Conservation (phyloP, 2,797 vertebrate species). For the Melanotaenia trifasciata region DNA sequence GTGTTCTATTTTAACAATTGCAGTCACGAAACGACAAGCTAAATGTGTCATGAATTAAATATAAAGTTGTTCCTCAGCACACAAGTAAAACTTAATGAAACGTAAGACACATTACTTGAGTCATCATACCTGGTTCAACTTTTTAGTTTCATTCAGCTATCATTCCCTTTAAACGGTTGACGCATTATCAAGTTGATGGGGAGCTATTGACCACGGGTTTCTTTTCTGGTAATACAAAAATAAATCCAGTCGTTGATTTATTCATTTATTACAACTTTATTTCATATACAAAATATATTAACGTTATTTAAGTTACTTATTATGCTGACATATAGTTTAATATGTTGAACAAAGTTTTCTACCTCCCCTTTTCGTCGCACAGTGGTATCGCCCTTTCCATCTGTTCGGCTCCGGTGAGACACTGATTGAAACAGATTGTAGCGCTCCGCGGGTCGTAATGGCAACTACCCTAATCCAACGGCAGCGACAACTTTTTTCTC, state of each 20-base stretch:
- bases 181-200: conserved; percentile 36
- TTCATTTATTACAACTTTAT: accelerated
- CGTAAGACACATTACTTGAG: background rate
- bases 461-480: conserved; percentile 58
- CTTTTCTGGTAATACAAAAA: background rate
- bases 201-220: background rate
- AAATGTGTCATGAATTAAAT: background rate
- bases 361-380: conserved; percentile 16
- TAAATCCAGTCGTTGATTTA: accelerated
- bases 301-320: accelerated
- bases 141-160: conserved; percentile 30
- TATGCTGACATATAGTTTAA: background rate
- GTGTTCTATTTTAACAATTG: background rate
- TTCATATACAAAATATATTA: accelerated
- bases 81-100: background rate
- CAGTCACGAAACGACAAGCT: background rate
- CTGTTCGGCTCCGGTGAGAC: conserved; percentile 80
- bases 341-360: background rate
- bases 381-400: conserved; percentile 82
- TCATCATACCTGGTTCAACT: conserved; percentile 14
- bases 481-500: conserved; percentile 69
- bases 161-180: conserved; percentile 82
- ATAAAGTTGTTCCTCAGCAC: background rate
- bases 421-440: conserved; percentile 83
- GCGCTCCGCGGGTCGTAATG: conserved; percentile 74